Evolutionary conservation across 2,888 invertebrate genomes (phyloP).

Genomic region (Alentia gelatinosa): DNA sequence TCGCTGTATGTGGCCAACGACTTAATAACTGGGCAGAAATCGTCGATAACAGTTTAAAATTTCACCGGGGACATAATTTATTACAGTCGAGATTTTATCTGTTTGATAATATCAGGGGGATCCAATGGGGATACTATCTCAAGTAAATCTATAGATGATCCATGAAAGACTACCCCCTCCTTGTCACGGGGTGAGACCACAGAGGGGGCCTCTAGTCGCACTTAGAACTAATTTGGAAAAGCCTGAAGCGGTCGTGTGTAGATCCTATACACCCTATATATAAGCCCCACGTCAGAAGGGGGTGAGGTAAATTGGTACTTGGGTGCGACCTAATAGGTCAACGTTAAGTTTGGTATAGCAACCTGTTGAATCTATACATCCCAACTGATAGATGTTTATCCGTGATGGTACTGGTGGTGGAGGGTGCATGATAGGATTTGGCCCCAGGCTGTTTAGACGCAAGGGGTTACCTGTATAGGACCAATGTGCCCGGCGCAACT

Average conservation of each 20-base stretch:
- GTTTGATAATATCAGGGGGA: neutral
- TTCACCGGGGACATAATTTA: neutral
- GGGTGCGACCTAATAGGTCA: neutral
- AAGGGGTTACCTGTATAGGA: neutral
- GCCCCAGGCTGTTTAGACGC: neutral
- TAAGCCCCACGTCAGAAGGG: neutral
- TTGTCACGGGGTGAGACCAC: neutral
- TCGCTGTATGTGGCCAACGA: neutral
- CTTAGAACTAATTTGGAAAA: slow-evolving; percentile 1
- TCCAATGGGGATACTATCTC: neutral
- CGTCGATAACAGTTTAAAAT: neutral
- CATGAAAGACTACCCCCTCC: neutral
- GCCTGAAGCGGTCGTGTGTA: neutral
- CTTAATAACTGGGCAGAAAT: neutral
- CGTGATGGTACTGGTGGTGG: no score
- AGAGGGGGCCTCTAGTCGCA: neutral
- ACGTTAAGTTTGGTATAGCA: neutral
- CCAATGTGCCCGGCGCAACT: neutral
- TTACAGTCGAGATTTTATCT: neutral
- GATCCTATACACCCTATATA: neutral
- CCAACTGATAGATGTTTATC: neutral
- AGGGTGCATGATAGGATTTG: no score
- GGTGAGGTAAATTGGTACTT: neutral
- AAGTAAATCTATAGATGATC: neutral
- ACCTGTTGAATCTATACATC: neutral